Evolutionary conservation across 2,888 invertebrate species (phyloP).

Genomic region (Erpobdella octoculata): DNA sequence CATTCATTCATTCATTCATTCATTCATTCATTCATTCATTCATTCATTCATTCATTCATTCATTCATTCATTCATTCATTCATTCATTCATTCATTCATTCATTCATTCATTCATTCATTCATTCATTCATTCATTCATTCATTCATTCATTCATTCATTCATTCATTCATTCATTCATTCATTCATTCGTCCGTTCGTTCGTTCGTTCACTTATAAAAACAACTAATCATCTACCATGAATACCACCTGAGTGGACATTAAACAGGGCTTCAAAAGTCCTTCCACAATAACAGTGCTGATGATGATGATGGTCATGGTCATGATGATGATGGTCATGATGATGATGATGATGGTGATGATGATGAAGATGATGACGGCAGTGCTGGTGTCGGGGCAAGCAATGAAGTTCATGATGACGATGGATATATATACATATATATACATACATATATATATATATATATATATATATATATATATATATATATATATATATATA

Average conservation of each 20-base stretch:
- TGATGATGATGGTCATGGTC: background rate
- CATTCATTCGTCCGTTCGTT: background rate
- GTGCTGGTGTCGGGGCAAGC: background rate
- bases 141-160: background rate
- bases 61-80: background rate
- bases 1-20: background rate
- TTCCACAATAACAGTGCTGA: background rate
- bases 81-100: background rate
- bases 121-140: background rate
- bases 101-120: background rate
- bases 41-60: background rate
- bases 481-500: background rate
- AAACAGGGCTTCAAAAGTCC: too few species aligned
- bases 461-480: background rate
- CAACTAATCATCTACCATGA: background rate
- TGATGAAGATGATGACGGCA: background rate
- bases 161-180: background rate
- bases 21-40: background rate
- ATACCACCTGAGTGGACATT: too few species aligned
- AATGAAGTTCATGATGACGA: background rate
- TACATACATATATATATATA: background rate
- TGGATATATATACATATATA: background rate
- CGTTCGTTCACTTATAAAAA: background rate
- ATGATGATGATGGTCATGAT: background rate
- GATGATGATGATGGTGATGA: conserved; percentile 6